These are phyloP conservation scores for Anabacerthia variegaticeps DNA, from an alignment of 2,797 vertebrate species.

Conservation along the genomic window DNA sequence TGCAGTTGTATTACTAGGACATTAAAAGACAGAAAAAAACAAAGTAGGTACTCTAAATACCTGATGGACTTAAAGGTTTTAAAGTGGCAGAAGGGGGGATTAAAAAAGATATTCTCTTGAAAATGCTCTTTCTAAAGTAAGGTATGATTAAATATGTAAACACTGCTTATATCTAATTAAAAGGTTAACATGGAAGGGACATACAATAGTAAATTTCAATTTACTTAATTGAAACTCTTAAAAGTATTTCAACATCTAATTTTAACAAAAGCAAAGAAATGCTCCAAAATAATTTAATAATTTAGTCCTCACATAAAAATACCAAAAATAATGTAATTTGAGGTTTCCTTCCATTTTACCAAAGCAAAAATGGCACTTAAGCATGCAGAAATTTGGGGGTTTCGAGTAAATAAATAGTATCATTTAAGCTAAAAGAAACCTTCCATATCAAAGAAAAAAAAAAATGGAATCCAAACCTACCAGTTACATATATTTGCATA, in stretches of 20 bases:
- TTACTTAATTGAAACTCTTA: background rate
- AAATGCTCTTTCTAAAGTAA: background rate
- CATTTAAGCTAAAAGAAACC: background rate
- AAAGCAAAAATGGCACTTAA: background rate
- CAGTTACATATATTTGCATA: background rate
- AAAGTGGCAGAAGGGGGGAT: background rate
- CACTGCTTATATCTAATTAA: background rate
- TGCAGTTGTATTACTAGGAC: background rate
- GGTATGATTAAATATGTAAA: background rate
- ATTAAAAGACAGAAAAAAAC: background rate
- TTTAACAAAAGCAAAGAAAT: background rate
- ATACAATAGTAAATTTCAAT: background rate
- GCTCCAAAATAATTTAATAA: background rate
- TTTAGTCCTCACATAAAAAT: background rate
- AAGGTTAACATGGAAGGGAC: background rate
- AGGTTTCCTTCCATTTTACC: background rate
- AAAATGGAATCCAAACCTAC: background rate
- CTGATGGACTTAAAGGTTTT: background rate
- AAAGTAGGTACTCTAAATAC: background rate
- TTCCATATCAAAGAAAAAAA: background rate
- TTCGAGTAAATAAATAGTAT: background rate
- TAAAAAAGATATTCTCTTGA: background rate
- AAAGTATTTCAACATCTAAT: background rate
- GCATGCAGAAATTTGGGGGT: background rate
- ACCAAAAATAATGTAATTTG: background rate